Conservation (phyloP, 2,888 invertebrate genomes). For the Tortrix viridana region DNA sequence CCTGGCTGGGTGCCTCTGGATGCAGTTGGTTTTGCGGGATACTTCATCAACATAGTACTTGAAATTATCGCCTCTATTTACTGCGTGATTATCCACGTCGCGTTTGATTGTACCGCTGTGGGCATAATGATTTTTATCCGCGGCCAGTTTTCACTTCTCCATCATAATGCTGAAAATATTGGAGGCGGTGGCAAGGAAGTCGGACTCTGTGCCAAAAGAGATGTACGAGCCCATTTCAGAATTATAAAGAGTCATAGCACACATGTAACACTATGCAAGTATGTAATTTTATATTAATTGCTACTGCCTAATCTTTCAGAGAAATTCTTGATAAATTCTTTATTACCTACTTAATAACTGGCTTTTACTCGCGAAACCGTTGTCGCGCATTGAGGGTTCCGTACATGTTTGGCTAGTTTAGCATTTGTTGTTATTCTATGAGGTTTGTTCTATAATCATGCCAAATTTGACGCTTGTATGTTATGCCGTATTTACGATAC, state of each 20-base stretch:
- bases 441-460: too few species aligned
- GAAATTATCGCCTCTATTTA: constrained; percentile 60
- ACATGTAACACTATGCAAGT: constrained; percentile 58
- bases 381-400: too few species aligned
- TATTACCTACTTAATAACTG: too few species aligned
- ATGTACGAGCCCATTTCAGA: constrained; percentile 58
- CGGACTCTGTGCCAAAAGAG: constrained; percentile 48
- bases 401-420: too few species aligned
- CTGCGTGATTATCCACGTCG: constrained; percentile 60
- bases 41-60: constrained; percentile 50
- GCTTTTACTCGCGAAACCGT: too few species aligned
- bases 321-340: too few species aligned
- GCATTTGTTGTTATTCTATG: too few species aligned
- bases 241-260: constrained; percentile 60
- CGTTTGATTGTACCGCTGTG: constrained; percentile 62
- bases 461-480: too few species aligned
- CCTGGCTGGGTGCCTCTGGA: constrained; percentile 65
- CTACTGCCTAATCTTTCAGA: too few species aligned
- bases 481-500: too few species aligned
- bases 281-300: constrained; percentile 43
- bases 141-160: constrained; percentile 62
- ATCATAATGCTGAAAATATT: constrained; percentile 56
- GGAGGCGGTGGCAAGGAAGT: constrained; percentile 55
- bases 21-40: constrained; percentile 47
- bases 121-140: constrained; percentile 69